Percentiles rank a stretch among this genome's conserved stretches.
These are phyloP conservation scores for Myotis daubentonii DNA, from an alignment of 2,797 vertebrate genomes.

Conservation along the genomic window DNA sequence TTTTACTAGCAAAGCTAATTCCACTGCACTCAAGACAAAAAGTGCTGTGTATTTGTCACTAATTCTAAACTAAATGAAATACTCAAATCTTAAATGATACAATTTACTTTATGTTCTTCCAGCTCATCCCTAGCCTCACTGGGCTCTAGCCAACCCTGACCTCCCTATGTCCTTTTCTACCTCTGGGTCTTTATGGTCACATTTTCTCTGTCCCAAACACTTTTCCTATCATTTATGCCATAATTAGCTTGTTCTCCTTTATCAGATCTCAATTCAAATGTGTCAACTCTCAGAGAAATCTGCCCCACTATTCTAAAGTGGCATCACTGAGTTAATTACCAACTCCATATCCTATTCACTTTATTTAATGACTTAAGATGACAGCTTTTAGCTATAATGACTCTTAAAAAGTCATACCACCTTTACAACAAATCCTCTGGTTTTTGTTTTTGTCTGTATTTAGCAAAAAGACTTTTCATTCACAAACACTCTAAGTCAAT, in stretches of 20 bases:
- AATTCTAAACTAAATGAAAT: slow-evolving; percentile 39
- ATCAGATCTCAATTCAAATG: slow-evolving; percentile 32
- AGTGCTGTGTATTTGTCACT: neutral
- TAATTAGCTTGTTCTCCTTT: neutral
- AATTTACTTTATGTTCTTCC: slow-evolving; percentile 5
- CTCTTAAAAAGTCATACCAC: neutral
- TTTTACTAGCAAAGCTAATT: slow-evolving; percentile 41
- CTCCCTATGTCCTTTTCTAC: neutral
- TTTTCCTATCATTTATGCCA: neutral
- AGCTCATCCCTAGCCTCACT: neutral
- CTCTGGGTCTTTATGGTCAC: neutral
- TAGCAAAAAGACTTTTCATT: slow-evolving; percentile 24
- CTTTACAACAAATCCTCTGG: neutral
- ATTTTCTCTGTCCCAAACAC: slow-evolving; percentile 25
- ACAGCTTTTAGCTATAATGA: neutral
- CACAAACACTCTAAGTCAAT: neutral
- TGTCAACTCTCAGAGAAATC: neutral
- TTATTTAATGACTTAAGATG: neutral
- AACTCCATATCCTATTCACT: neutral
- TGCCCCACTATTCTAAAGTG: neutral
- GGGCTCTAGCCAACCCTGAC: neutral
- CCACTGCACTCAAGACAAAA: neutral
- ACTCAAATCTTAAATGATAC: slow-evolving; percentile 8
- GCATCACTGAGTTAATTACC: neutral
- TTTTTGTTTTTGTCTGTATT: neutral